phyloP scores from a whole-genome alignment of 2,888 invertebrate genomes.

The Pycnomerus fuliginosus region DNA sequence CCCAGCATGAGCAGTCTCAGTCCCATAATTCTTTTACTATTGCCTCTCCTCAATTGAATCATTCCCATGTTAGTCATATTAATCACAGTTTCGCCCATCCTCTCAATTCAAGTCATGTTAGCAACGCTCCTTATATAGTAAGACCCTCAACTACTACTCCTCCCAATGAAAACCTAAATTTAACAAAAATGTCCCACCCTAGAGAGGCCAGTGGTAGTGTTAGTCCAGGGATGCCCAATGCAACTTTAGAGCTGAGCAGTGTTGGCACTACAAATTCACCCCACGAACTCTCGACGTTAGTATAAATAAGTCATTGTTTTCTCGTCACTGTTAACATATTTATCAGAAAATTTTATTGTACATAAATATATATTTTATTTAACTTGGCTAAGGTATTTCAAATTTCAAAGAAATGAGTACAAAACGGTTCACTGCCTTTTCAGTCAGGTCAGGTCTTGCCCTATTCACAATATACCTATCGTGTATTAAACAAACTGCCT shows the following conservation, averaged over 20 bases:
- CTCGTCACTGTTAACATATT: no score
- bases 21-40: constrained; percentile 46
- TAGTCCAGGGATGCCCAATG: constrained; percentile 62
- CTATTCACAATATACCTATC: no score
- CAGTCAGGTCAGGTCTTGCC: no score
- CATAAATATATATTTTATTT: no score
- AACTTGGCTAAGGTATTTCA: no score
- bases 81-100: constrained; percentile 48
- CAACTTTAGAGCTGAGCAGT: constrained; percentile 61
- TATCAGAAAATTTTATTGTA: no score
- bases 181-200: constrained; percentile 45
- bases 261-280: constrained; percentile 64
- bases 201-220: constrained; percentile 63
- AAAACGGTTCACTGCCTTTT: no score
- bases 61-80: constrained; percentile 45
- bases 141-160: constrained; percentile 64
- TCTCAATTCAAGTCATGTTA: constrained; percentile 36
- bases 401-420: no score
- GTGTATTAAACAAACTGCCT: no score
- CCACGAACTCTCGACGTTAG: constrained; percentile 70
- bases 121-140: constrained; percentile 61
- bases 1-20: constrained; percentile 41
- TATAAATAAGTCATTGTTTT: no score
- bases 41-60: constrained; percentile 42
- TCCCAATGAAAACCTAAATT: constrained; percentile 47